A percentile compares a stretch with the other conserved stretches of the same genome.
phyloP scores from a whole-genome alignment of 2,888 invertebrate genomes.

The Cryptops parisi region DNA sequence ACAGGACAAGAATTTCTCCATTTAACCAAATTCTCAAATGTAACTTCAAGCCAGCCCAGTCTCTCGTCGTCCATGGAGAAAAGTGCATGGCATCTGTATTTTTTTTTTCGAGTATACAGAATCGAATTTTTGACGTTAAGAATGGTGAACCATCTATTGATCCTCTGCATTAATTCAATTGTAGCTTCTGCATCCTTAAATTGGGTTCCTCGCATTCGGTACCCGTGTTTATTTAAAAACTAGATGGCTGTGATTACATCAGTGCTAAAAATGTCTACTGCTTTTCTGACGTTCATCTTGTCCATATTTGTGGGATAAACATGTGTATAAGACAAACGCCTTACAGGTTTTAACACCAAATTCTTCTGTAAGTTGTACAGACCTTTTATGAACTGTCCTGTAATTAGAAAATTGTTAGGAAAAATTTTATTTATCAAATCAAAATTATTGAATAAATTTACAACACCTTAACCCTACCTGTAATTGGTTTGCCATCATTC shows the following conservation, averaged over 20 bases:
- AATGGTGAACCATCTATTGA: not conserved
- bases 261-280: not conserved
- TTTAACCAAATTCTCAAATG: not conserved
- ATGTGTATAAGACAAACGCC: not conserved
- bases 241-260: not conserved
- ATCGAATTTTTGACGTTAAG: not conserved
- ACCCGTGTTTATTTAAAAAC: not conserved
- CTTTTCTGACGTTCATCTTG: not conserved
- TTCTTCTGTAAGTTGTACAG: not conserved
- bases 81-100: not conserved
- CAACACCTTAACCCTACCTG: too few relatives aligned
- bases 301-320: not conserved
- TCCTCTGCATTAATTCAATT: not conserved
- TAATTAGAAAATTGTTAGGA: too few relatives aligned
- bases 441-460: too few relatives aligned
- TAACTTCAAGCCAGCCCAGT: not conserved
- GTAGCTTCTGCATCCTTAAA: not conserved
- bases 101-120: not conserved
- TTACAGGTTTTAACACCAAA: not conserved
- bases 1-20: not conserved
- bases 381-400: not conserved
- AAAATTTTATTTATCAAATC: too few relatives aligned
- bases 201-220: not conserved
- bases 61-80: not conserved
- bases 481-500: not conserved